Conservation (phyloP, 1,140 invertebrate species). For the Aphaenogaster ashmeadi region DNA sequence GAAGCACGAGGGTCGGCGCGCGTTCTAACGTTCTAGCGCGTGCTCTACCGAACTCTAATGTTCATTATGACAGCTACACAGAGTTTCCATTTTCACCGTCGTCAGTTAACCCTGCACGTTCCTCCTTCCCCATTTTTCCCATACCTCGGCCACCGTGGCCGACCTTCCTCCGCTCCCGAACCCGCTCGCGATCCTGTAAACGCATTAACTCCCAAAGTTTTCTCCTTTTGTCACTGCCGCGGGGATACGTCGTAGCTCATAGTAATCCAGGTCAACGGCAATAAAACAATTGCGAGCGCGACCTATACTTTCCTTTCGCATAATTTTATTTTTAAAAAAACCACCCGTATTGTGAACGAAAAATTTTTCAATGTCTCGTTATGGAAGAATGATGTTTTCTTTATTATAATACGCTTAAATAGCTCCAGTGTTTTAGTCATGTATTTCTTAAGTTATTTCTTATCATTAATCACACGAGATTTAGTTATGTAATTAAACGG, state of each 20-base stretch:
- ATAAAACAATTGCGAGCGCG: conserved; percentile 18
- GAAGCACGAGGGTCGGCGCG: conserved; percentile 56
- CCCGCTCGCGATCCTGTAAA: conserved; percentile 36
- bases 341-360: not conserved
- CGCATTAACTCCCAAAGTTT: conserved; percentile 69
- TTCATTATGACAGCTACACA: conserved; percentile 83
- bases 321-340: conserved; percentile 22
- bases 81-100: conserved; percentile 83
- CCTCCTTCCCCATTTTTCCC: conserved; percentile 67
- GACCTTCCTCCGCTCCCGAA: conserved; percentile 39
- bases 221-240: conserved; percentile 61
- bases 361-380: conserved; percentile 28
- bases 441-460: not conserved
- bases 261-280: conserved; percentile 14
- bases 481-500: not conserved
- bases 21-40: conserved; percentile 26
- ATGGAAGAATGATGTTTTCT: not conserved
- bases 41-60: conserved; percentile 75
- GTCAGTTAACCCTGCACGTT: conserved; percentile 76
- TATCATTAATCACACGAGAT: not conserved
- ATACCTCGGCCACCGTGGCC: conserved; percentile 8
- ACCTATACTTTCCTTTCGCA: conserved; percentile 15
- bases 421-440: not conserved
- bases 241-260: conserved; percentile 5
- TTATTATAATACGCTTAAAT: not conserved